Conservation (phyloP, 2,113 vertebrate genomes). For the Pollimyrus isidori region DNA sequence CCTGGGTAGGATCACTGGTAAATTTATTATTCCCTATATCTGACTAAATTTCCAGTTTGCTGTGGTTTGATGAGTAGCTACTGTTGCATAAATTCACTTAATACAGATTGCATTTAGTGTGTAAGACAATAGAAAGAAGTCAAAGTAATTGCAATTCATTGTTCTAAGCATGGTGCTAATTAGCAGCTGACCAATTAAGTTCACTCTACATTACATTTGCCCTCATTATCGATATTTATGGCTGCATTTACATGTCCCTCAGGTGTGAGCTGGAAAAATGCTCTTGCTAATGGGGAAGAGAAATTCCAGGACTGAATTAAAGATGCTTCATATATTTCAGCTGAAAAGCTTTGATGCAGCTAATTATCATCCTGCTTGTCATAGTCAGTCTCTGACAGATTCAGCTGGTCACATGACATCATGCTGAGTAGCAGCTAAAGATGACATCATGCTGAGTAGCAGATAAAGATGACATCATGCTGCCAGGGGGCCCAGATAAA, state of each 20-base stretch:
- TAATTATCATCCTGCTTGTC: neutral
- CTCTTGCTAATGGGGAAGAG: neutral
- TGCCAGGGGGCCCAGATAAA: neutral
- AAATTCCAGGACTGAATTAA: neutral
- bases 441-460: slow-evolving; percentile 1
- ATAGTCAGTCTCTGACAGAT: neutral
- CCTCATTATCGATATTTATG: neutral
- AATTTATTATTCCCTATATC: neutral
- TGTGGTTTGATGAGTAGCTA: slow-evolving; percentile 1
- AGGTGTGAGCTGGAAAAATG: neutral
- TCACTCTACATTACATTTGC: neutral
- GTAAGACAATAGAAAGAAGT: neutral
- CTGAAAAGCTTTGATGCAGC: neutral
- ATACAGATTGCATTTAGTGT: neutral
- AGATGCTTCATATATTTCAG: neutral
- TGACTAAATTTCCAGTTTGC: neutral
- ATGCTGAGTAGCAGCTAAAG: neutral
- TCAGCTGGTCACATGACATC: neutral
- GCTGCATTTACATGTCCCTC: neutral
- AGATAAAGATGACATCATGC: neutral
- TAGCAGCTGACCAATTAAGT: neutral
- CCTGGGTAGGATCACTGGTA: neutral
- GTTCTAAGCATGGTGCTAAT: neutral
- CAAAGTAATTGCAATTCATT: neutral
- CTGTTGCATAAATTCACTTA: neutral